Evolutionary conservation across 2,113 vertebrate genomes (phyloP).

Genomic region (Rallus limicola): DNA sequence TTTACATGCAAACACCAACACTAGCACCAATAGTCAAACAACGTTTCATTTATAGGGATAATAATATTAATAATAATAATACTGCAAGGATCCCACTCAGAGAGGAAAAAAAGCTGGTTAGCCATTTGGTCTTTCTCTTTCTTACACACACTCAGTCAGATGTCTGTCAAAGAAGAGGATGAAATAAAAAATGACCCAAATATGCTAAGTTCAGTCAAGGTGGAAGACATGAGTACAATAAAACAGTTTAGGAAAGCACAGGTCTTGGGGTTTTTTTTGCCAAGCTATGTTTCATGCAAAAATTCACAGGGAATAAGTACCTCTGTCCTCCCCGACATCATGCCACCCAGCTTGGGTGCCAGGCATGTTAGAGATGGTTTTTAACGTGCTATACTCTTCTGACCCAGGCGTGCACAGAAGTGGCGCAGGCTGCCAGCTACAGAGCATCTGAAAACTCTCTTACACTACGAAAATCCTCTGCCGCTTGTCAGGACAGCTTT

Average conservation of each 20-base stretch:
- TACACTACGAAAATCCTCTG: neutral
- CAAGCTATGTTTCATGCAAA: neutral
- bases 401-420: neutral
- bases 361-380: neutral
- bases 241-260: neutral
- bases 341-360: neutral
- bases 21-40: neutral
- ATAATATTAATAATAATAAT: neutral
- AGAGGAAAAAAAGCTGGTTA: neutral
- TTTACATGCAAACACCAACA: neutral
- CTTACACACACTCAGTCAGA: neutral
- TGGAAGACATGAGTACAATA: neutral
- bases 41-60: neutral
- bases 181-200: neutral
- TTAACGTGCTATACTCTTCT: neutral
- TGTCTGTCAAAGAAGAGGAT: neutral
- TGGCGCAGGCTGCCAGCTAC: neutral
- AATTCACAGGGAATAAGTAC: neutral
- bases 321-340: neutral
- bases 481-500: slow-evolving; percentile 38
- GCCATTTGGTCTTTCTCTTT: neutral
- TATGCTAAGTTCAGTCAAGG: neutral
- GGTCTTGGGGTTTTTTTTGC: fast-evolving
- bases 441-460: slow-evolving; percentile 21
- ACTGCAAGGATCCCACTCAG: neutral